phyloP scores from a whole-genome alignment of 64 coral and sea anemone genomes.

The Trachythela sp. region DNA sequence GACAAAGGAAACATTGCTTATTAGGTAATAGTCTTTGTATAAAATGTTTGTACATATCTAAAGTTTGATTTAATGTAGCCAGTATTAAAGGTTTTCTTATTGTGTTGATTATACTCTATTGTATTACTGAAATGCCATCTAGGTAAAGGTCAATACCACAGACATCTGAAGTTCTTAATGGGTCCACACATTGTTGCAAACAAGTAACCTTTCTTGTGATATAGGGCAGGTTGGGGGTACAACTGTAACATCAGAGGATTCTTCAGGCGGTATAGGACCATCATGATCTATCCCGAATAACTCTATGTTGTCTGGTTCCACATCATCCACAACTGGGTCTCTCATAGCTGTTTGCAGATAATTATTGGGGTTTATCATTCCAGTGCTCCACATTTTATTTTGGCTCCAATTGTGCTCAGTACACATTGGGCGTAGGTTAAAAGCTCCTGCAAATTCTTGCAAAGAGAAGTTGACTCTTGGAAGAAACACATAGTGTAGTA shows the following conservation, averaged over 20 bases:
- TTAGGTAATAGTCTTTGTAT: too few relatives aligned
- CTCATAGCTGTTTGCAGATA: neutral
- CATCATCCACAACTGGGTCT: neutral
- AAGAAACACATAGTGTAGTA: constrained; percentile 47
- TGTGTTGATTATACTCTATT: neutral
- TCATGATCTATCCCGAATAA: constrained; percentile 3
- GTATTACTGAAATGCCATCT: neutral
- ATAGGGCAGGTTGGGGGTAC: neutral
- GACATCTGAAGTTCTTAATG: neutral
- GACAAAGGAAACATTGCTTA: too few relatives aligned
- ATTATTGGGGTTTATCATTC: constrained; percentile 30
- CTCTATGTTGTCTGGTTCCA: constrained; percentile 21
- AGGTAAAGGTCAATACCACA: neutral
- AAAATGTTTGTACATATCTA: too few relatives aligned
- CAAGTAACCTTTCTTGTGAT: neutral
- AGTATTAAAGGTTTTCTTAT: neutral
- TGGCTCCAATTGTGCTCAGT: constrained; percentile 36
- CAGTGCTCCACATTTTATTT: constrained; percentile 35
- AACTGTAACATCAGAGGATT: neutral
- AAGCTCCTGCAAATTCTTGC: constrained; percentile 43
- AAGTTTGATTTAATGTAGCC: neutral
- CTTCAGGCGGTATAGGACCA: neutral
- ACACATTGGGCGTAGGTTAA: constrained; percentile 46
- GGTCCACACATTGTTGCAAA: neutral
- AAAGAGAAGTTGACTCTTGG: constrained; percentile 49